phyloP scores from a whole-genome alignment of 2,113 vertebrate genomes.

The Pelobates fuscus region DNA sequence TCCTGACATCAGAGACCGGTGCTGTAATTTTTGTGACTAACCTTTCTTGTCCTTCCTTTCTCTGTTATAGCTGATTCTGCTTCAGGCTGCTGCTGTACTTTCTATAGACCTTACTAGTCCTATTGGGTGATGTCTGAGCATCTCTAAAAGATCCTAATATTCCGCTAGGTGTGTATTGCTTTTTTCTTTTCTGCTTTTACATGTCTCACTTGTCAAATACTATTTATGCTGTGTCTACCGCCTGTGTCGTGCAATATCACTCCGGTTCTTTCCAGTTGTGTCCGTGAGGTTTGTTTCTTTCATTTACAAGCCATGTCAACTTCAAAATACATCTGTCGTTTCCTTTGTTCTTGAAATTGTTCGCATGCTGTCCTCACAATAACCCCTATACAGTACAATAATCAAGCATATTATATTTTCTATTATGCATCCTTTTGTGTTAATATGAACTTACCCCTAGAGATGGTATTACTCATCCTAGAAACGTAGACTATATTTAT shows the following conservation, averaged over 20 bases:
- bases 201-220: not conserved
- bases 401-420: not conserved
- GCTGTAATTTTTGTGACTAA: conserved; percentile 55
- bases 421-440: not conserved
- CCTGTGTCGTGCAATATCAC: not conserved
- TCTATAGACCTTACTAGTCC: conserved; percentile 59
- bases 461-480: not conserved
- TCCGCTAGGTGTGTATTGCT: conserved; percentile 79
- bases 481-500: not conserved
- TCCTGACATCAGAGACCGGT: not conserved
- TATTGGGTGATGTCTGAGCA: conserved; percentile 75
- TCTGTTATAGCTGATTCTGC: conserved; percentile 62
- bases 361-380: not conserved
- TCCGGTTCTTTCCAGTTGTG: not conserved
- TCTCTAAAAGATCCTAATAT: conserved; percentile 72
- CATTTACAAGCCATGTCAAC: not conserved
- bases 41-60: conserved; percentile 59
- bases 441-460: not conserved
- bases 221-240: not conserved
- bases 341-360: not conserved
- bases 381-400: not conserved
- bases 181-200: conserved; percentile 29
- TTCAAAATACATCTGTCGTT: not conserved
- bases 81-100: conserved; percentile 65
- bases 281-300: not conserved